phyloP scores from a whole-genome alignment of 2,113 vertebrate genomes.

The Henicopernis longicauda region DNA sequence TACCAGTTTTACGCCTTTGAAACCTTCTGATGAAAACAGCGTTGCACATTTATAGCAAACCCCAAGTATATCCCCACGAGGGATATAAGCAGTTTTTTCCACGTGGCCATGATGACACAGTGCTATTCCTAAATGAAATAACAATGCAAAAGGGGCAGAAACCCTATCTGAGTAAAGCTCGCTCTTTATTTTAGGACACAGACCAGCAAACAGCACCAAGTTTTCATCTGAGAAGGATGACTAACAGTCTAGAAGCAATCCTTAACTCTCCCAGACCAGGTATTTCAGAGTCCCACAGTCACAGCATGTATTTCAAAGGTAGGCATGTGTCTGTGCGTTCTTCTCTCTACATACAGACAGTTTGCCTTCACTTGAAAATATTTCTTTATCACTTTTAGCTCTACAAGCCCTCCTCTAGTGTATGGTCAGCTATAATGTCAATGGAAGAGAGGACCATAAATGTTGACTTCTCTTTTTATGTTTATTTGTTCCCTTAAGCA shows the following conservation, averaged over 20 bases:
- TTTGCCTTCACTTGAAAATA: not conserved
- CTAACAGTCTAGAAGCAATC: not conserved
- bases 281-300: not conserved
- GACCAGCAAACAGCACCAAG: not conserved
- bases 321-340: not conserved
- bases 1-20: not conserved
- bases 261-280: not conserved
- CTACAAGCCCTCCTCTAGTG: not conserved
- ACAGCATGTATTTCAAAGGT: not conserved
- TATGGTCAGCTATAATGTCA: not conserved
- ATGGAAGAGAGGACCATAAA: not conserved
- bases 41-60: not conserved
- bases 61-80: not conserved
- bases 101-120: accelerated
- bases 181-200: not conserved
- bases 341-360: not conserved
- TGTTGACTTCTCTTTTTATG: not conserved
- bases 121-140: not conserved
- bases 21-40: not conserved
- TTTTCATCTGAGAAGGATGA: not conserved
- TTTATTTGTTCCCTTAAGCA: not conserved
- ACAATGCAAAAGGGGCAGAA: not conserved
- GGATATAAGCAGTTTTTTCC: not conserved
- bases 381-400: not conserved
- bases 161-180: not conserved